phyloP scores from a whole-genome alignment of 2,113 vertebrate genomes.

The Actenoides hombroni region DNA sequence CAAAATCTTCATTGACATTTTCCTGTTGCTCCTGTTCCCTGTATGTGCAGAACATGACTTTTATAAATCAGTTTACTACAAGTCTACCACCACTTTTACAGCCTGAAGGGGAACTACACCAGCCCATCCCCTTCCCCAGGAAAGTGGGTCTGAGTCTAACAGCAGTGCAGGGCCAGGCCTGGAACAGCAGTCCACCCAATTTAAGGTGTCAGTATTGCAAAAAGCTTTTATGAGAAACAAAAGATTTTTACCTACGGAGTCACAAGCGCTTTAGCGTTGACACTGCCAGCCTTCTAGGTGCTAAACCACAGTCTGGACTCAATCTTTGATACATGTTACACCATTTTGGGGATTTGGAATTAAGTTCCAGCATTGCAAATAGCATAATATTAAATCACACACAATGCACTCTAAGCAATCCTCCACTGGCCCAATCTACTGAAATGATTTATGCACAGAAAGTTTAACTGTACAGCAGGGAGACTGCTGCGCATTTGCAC shows the following conservation, averaged over 20 bases:
- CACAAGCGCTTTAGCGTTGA: neutral
- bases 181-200: neutral
- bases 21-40: neutral
- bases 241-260: neutral
- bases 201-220: neutral
- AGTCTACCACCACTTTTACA: neutral
- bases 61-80: neutral
- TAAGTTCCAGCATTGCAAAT: slow-evolving; percentile 20
- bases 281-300: neutral
- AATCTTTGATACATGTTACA: neutral
- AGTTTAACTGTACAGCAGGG: slow-evolving; percentile 57
- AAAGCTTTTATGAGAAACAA: neutral
- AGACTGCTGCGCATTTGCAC: slow-evolving; percentile 29
- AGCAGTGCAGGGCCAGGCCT: neutral
- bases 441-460: slow-evolving; percentile 55
- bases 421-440: slow-evolving; percentile 55
- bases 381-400: slow-evolving; percentile 49
- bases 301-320: neutral
- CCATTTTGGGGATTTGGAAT: slow-evolving; percentile 24
- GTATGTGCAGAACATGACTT: neutral
- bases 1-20: neutral
- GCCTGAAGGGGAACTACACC: neutral
- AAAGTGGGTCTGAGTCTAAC: neutral
- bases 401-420: slow-evolving; percentile 41
- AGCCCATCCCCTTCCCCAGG: neutral